Evolutionary conservation across 2,888 invertebrate genomes (phyloP).

Genomic region (Byasa hedistus): DNA sequence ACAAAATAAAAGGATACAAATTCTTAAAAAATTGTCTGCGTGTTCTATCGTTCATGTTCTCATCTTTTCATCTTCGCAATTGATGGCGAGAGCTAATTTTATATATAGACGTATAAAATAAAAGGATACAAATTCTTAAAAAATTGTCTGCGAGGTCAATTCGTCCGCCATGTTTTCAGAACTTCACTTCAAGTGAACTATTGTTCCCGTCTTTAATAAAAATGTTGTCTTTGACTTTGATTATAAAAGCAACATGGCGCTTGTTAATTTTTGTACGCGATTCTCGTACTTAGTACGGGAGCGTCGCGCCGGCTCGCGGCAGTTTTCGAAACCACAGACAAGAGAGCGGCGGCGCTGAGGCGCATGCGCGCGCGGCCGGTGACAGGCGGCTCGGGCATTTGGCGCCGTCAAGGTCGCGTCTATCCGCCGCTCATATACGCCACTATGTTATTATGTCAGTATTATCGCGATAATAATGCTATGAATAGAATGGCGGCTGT

Average conservation of each 20-base stretch:
- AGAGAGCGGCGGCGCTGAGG: conserved; percentile 1
- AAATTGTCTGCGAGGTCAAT: too few relatives aligned
- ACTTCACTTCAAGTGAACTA: too few relatives aligned
- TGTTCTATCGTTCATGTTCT: too few relatives aligned
- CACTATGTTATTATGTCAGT: conserved; percentile 29
- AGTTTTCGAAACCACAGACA: conserved; percentile 4
- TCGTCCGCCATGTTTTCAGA: too few relatives aligned
- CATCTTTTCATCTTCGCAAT: too few relatives aligned
- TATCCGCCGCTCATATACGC: conserved; percentile 13
- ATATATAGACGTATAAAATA: too few relatives aligned
- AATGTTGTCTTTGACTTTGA: too few relatives aligned
- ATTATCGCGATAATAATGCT: conserved; percentile 22
- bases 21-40: too few relatives aligned
- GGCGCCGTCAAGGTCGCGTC: conserved; percentile 20
- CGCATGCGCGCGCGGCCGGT: background rate
- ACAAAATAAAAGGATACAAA: too few relatives aligned
- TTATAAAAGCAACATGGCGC: background rate
- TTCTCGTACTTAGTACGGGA: background rate
- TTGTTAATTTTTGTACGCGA: background rate
- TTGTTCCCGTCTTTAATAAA: too few relatives aligned
- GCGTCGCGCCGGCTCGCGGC: background rate
- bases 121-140: too few relatives aligned
- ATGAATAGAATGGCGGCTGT: conserved; percentile 18
- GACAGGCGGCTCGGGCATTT: conserved; percentile 13
- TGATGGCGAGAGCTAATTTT: too few relatives aligned